phyloP scores from a whole-genome alignment of 2,113 vertebrate genomes.

The Petrocephalus microphthalmus region DNA sequence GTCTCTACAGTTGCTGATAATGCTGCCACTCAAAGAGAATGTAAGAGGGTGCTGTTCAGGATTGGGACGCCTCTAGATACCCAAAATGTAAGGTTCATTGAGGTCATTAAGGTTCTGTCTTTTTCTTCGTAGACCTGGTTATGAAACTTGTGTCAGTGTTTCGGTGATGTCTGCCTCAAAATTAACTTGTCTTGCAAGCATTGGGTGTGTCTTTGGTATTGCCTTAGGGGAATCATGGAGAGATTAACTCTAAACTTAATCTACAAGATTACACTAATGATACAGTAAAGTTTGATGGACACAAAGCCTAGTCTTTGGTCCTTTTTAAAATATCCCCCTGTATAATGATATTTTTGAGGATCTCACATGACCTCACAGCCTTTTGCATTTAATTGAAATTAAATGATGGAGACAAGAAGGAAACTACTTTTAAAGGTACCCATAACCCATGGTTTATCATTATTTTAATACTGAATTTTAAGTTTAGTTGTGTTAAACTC shows the following conservation, averaged over 20 bases:
- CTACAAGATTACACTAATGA: not conserved
- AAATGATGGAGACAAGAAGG: conserved; percentile 14
- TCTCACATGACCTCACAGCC: not conserved
- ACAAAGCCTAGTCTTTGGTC: not conserved
- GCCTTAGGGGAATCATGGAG: not conserved
- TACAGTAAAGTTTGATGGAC: not conserved
- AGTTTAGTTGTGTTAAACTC: conserved; percentile 20
- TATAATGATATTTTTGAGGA: conserved; percentile 32
- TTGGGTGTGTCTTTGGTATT: not conserved
- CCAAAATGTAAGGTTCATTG: not conserved
- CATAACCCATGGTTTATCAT: not conserved
- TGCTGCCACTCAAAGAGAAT: not conserved
- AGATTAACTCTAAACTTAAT: not conserved
- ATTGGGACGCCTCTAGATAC: not conserved
- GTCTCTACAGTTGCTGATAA: not conserved
- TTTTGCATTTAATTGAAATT: conserved; percentile 35
- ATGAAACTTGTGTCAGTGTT: not conserved
- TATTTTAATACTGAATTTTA: conserved; percentile 17
- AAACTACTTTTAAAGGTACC: not conserved
- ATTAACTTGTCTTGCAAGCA: not conserved
- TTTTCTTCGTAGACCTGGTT: not conserved
- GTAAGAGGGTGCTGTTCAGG: not conserved
- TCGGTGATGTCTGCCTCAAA: not conserved
- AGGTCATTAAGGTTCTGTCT: not conserved
- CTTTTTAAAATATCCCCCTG: conserved; percentile 12